Percentiles rank a stretch among this genome's conserved stretches.
Evolutionary conservation across 2,797 vertebrate species (phyloP).

Genomic region (Danio tinwini): DNA sequence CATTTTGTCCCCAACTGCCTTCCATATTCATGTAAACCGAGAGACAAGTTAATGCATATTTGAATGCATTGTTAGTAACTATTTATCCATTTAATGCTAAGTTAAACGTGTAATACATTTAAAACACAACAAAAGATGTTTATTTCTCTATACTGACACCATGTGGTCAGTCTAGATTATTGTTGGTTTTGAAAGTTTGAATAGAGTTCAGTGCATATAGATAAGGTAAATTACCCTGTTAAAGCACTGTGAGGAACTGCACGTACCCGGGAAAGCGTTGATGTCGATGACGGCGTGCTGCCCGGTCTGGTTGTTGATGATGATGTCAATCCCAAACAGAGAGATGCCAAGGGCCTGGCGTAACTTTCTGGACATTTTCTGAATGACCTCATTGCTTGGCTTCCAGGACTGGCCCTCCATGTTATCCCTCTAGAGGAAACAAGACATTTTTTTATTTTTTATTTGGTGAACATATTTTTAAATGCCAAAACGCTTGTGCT

Average conservation of each 20-base stretch:
- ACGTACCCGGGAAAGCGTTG: constrained; percentile 96
- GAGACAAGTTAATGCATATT: too few species aligned
- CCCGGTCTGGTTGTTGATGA: constrained; percentile 97
- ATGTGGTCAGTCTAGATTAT: constrained; percentile 13
- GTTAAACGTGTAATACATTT: too few species aligned
- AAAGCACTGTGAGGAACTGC: background rate
- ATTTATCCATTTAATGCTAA: too few species aligned
- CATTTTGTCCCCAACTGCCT: too few species aligned
- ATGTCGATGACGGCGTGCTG: constrained; percentile 97
- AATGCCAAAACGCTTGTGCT: background rate
- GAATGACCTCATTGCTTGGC: constrained; percentile 92
- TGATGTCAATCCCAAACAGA: constrained; percentile 96
- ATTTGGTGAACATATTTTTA: background rate
- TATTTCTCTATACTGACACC: constrained; percentile 47
- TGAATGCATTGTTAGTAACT: too few species aligned
- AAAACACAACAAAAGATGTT: background rate
- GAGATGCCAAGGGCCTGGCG: constrained; percentile 91
- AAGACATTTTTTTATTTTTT: background rate
- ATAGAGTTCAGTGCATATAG: background rate
- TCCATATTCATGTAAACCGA: too few species aligned
- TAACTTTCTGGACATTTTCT: constrained; percentile 88
- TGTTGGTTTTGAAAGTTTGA: background rate
- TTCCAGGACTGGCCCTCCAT: constrained; percentile 91
- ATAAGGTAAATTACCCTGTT: background rate
- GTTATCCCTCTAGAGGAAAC: constrained; percentile 86